These are phyloP conservation scores for Oryzias celebensis DNA, from an alignment of 2,113 vertebrate genomes.

Conservation along the genomic window DNA sequence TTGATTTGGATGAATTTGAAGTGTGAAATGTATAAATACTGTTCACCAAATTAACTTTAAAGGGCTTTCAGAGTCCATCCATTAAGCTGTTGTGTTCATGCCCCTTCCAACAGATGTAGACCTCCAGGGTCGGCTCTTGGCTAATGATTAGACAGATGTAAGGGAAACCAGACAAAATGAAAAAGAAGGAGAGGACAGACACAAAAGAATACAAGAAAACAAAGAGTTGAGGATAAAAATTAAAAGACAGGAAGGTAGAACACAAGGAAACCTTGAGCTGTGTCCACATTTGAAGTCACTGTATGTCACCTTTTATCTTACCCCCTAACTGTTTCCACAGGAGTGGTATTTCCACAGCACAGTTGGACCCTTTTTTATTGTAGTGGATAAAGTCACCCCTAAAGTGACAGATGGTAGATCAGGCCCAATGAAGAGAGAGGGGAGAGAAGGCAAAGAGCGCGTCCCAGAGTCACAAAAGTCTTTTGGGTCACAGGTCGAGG, in stretches of 20 bases:
- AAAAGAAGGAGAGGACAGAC: constrained; percentile 12
- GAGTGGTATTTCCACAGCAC: constrained; percentile 60
- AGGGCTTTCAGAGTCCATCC: background rate
- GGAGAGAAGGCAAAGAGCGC: constrained; percentile 67
- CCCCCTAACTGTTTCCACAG: constrained; percentile 52
- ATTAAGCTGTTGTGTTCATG: constrained; percentile 25
- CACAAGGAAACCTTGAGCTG: background rate
- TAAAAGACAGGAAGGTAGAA: background rate
- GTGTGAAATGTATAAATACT: no score
- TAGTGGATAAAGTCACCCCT: constrained; percentile 62
- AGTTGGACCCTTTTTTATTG: constrained; percentile 61
- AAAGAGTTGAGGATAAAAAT: background rate
- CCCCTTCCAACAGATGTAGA: constrained; percentile 51
- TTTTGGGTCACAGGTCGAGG: constrained; percentile 71
- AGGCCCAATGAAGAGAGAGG: constrained; percentile 51
- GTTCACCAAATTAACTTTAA: background rate
- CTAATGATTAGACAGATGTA: constrained; percentile 52
- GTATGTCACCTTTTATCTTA: constrained; percentile 11
- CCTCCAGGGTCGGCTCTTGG: constrained; percentile 38
- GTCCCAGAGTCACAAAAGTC: constrained; percentile 78
- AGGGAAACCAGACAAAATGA: constrained; percentile 30
- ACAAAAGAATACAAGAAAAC: constrained; percentile 11
- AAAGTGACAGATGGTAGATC: constrained; percentile 77
- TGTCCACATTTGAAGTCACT: constrained; percentile 11
- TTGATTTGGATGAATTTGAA: no score